These are phyloP conservation scores for Avahi laniger DNA, from an alignment of 2,797 vertebrate genomes.

Conservation along the genomic window DNA sequence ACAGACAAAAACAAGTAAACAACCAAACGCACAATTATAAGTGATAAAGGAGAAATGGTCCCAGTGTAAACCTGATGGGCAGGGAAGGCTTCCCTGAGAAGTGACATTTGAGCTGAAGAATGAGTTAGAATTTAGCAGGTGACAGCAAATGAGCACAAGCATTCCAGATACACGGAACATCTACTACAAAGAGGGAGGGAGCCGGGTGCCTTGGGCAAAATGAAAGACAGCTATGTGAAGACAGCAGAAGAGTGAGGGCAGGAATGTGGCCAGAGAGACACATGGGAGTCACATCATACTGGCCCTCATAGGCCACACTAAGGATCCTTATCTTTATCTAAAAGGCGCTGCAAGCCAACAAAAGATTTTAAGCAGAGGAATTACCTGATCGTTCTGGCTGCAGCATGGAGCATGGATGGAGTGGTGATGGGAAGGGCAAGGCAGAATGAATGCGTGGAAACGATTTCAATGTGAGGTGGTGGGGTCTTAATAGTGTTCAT, in stretches of 20 bases:
- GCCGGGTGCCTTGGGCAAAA: not conserved
- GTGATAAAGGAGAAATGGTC: not conserved
- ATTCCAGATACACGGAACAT: not conserved
- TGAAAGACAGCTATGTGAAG: not conserved
- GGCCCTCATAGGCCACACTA: not conserved
- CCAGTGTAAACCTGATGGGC: not conserved
- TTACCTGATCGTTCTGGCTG: not conserved
- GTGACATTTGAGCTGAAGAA: not conserved
- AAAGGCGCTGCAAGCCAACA: not conserved
- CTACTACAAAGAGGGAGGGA: not conserved
- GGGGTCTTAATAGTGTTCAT: not conserved
- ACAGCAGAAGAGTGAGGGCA: not conserved
- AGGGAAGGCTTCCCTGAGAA: not conserved
- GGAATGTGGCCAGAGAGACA: not conserved
- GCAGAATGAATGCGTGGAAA: not conserved
- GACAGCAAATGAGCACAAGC: not conserved
- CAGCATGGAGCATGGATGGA: not conserved
- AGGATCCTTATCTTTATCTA: constrained; percentile 20
- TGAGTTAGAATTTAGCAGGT: not conserved
- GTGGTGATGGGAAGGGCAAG: not conserved
- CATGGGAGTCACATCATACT: not conserved
- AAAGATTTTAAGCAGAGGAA: constrained; percentile 16
- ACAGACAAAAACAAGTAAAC: not conserved
- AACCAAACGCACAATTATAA: not conserved
- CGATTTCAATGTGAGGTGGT: not conserved